Percentiles rank a stretch among this genome's conserved stretches.
These are phyloP conservation scores for Heteractis magnifica DNA, from an alignment of 92 coral and sea anemone genomes.

Conservation along the genomic window DNA sequence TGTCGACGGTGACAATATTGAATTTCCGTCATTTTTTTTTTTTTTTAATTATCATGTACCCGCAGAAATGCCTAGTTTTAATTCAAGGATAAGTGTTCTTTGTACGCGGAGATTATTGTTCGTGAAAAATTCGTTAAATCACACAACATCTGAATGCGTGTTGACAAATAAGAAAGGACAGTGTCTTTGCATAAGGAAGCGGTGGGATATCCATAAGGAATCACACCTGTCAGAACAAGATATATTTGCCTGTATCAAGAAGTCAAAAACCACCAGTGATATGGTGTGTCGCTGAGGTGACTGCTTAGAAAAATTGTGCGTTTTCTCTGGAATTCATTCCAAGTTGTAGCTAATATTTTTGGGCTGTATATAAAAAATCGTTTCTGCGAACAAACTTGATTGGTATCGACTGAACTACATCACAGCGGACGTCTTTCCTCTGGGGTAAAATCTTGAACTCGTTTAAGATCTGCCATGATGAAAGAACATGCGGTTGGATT, in stretches of 20 bases:
- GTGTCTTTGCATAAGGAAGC: neutral
- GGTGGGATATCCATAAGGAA: no score
- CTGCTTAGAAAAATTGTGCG: no score
- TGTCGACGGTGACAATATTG: neutral
- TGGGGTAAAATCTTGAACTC: no score
- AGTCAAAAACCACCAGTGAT: neutral
- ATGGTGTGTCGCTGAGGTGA: no score
- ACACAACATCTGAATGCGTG: neutral
- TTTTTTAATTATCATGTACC: neutral
- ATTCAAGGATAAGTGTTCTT: neutral
- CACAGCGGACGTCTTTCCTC: no score
- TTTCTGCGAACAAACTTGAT: no score
- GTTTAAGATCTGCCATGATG: neutral
- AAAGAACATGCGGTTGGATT: neutral
- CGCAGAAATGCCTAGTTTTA: neutral
- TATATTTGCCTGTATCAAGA: neutral
- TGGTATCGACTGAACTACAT: no score
- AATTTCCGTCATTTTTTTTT: neutral
- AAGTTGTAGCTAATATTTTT: no score
- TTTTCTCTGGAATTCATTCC: no score
- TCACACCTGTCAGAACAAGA: neutral
- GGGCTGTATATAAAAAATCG: no score
- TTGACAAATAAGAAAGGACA: neutral
- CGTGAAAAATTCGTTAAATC: neutral
- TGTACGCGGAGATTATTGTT: neutral